Evolutionary conservation across 2,797 vertebrate species (phyloP).

Genomic region (Stomatorhinus walkeri): DNA sequence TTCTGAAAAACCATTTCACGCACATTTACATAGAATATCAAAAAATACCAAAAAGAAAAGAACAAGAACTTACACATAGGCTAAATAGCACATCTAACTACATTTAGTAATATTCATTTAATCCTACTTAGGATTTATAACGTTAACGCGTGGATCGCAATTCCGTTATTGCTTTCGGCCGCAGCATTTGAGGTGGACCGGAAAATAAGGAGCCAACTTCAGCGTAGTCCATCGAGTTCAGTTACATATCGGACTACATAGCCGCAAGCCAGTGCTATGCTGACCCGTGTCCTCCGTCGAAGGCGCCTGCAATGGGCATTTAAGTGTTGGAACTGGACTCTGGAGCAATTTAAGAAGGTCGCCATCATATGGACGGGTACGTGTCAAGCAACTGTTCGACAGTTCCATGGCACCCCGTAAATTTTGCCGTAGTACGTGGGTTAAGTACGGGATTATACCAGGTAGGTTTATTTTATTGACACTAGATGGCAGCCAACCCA

Average conservation of each 20-base stretch:
- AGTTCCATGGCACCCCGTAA: background rate
- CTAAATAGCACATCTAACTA: no score
- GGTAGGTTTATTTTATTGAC: slow-evolving; percentile 15
- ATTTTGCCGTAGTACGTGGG: background rate
- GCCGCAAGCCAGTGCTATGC: background rate
- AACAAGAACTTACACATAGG: no score
- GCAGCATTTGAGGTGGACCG: no score
- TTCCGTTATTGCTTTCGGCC: no score
- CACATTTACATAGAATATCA: no score
- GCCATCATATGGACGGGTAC: background rate
- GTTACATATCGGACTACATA: background rate
- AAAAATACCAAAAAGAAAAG: no score
- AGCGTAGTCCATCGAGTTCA: background rate
- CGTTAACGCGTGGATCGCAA: no score
- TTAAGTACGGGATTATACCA: background rate
- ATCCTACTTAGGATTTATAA: no score
- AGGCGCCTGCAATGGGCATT: background rate
- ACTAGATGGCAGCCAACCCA: slow-evolving; percentile 42
- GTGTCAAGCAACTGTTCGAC: background rate
- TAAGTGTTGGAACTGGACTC: background rate
- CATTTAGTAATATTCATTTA: no score
- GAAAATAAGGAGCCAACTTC: no score
- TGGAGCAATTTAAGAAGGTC: background rate
- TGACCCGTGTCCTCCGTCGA: background rate
- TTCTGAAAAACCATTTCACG: no score